Evolutionary conservation across 2,113 vertebrate genomes (phyloP).

Genomic region (Cyanoderma ruficeps): DNA sequence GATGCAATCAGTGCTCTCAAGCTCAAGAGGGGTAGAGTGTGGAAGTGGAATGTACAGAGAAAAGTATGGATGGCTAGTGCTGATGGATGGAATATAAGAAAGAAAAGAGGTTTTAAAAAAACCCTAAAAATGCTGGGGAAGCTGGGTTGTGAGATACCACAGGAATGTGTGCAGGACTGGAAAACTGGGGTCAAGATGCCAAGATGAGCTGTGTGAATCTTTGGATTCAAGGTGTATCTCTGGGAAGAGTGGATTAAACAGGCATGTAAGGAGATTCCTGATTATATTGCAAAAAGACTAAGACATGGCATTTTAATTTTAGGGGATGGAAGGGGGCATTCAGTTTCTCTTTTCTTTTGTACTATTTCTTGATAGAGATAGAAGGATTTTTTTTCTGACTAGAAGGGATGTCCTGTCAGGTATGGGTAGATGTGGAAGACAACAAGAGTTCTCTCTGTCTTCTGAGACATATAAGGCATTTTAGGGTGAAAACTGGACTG

Average conservation of each 20-base stretch:
- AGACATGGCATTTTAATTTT: background rate
- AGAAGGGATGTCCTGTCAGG: background rate
- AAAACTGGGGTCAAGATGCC: background rate
- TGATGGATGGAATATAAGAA: background rate
- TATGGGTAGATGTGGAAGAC: background rate
- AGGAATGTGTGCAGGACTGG: background rate
- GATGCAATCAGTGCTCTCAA: background rate
- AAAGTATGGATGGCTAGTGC: background rate
- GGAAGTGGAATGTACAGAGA: background rate
- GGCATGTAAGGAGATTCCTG: background rate
- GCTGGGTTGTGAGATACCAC: background rate
- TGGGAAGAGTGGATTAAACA: background rate
- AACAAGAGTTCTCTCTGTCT: background rate
- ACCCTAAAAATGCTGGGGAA: rapidly evolving
- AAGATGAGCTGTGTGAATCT: background rate
- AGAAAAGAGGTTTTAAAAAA: background rate
- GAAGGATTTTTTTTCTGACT: background rate
- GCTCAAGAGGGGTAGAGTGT: background rate
- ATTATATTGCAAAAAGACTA: background rate
- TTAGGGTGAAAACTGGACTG: background rate
- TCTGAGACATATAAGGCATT: background rate
- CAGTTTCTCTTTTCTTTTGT: background rate
- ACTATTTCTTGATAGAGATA: background rate
- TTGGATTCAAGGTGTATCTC: background rate
- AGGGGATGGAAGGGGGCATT: rapidly evolving